These are phyloP conservation scores for Tympanuchus pallidicinctus DNA, from an alignment of 2,113 vertebrate genomes.

Conservation along the genomic window DNA sequence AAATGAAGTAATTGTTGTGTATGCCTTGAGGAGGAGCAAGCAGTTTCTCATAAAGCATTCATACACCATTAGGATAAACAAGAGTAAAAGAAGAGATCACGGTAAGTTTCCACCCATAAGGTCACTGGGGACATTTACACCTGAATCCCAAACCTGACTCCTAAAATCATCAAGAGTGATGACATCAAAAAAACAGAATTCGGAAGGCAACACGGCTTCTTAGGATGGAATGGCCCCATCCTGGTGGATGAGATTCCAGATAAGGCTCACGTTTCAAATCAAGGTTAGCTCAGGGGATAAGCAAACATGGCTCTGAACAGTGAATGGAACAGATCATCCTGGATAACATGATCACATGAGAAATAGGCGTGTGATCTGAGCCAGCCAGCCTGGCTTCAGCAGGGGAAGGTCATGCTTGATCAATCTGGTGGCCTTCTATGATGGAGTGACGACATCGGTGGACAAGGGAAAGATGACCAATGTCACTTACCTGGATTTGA, in stretches of 20 bases:
- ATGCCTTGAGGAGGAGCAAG: not conserved
- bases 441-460: too few relatives aligned
- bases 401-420: too few relatives aligned
- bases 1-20: not conserved
- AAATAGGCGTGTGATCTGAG: too few relatives aligned
- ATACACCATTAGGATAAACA: not conserved
- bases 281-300: rapidly evolving
- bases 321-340: too few relatives aligned
- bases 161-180: not conserved
- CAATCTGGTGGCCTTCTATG: too few relatives aligned
- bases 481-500: too few relatives aligned
- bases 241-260: not conserved
- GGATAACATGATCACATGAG: too few relatives aligned
- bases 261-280: not conserved
- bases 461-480: too few relatives aligned
- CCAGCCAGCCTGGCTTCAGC: too few relatives aligned
- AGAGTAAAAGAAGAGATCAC: not conserved
- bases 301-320: not conserved
- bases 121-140: not conserved
- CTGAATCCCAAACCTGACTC: not conserved
- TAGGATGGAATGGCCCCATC: not conserved
- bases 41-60: not conserved
- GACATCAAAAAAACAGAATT: not conserved
- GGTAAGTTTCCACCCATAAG: not conserved
- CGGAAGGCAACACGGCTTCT: not conserved